Conservation (phyloP, 2,888 invertebrate species). For the Tethea ocularis region DNA sequence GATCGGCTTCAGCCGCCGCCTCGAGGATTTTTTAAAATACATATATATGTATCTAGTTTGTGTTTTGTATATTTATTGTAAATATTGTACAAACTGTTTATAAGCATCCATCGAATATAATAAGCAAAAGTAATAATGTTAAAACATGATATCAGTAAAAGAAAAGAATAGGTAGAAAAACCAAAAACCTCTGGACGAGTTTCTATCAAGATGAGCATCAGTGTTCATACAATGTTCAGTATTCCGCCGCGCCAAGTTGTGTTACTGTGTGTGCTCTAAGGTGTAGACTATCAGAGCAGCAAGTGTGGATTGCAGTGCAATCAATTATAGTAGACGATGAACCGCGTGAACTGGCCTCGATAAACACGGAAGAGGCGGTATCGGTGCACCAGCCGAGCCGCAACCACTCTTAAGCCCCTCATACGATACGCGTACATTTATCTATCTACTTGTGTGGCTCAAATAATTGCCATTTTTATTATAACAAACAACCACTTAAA, state of each 20-base stretch:
- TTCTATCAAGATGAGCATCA: no score
- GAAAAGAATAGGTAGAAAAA: no score
- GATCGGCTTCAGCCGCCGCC: no score
- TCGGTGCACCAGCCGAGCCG: constrained; percentile 26
- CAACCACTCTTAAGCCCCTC: constrained; percentile 22
- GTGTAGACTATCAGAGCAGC: not conserved
- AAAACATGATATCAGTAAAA: no score
- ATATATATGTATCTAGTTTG: no score
- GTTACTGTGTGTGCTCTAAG: not conserved
- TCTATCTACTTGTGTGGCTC: not conserved
- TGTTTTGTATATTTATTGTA: no score
- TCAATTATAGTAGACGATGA: constrained; percentile 51
- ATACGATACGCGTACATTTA: constrained; percentile 23
- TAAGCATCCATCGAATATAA: no score
- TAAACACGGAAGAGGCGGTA: constrained; percentile 61
- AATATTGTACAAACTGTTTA: no score
- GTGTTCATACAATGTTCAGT: no score
- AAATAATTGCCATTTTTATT: not conserved
- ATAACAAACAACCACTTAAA: not conserved
- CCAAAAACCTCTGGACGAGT: no score
- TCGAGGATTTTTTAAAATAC: no score
- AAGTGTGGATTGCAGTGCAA: constrained; percentile 35
- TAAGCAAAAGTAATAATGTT: no score
- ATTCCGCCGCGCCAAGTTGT: not conserved
- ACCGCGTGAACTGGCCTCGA: constrained; percentile 65